These are phyloP conservation scores for Cylloceria caligata DNA, from an alignment of 2,888 invertebrate species.

Conservation along the genomic window DNA sequence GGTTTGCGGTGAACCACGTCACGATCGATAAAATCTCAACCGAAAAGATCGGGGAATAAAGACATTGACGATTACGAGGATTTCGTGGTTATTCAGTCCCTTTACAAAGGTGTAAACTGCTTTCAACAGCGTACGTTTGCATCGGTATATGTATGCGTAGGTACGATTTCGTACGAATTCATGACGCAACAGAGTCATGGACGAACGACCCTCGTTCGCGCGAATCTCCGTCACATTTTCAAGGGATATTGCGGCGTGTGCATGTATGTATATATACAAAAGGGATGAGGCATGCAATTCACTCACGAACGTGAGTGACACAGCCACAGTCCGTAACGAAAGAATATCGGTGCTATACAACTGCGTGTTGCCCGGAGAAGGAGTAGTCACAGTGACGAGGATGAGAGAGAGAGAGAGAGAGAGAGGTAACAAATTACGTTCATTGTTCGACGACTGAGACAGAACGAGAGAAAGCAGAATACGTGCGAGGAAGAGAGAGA, in stretches of 20 bases:
- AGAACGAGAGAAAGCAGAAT: constrained; percentile 64
- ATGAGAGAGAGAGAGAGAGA: constrained; percentile 10
- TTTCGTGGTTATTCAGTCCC: background rate
- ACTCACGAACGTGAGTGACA: constrained; percentile 26
- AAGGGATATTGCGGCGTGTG: constrained; percentile 38
- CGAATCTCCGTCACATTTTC: constrained; percentile 54
- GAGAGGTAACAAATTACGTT: constrained; percentile 49
- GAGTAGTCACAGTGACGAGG: constrained; percentile 10
- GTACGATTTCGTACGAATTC: constrained; percentile 55
- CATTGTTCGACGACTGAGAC: constrained; percentile 61
- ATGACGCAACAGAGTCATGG: constrained; percentile 58
- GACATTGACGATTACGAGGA: background rate
- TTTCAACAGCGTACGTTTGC: background rate
- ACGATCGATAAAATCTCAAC: constrained; percentile 71
- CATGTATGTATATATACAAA: no score
- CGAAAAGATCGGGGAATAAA: constrained; percentile 57
- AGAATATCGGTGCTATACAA: constrained; percentile 1
- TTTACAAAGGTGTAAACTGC: background rate
- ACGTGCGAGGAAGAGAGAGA: constrained; percentile 53
- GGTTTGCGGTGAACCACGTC: constrained; percentile 58
- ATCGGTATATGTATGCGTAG: constrained; percentile 1
- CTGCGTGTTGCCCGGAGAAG: background rate
- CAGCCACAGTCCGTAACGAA: constrained; percentile 26
- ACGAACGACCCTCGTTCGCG: constrained; percentile 56
- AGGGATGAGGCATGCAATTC: background rate